phyloP scores from a whole-genome alignment of 2,888 invertebrate genomes.

The Eustalomyia histrio region DNA sequence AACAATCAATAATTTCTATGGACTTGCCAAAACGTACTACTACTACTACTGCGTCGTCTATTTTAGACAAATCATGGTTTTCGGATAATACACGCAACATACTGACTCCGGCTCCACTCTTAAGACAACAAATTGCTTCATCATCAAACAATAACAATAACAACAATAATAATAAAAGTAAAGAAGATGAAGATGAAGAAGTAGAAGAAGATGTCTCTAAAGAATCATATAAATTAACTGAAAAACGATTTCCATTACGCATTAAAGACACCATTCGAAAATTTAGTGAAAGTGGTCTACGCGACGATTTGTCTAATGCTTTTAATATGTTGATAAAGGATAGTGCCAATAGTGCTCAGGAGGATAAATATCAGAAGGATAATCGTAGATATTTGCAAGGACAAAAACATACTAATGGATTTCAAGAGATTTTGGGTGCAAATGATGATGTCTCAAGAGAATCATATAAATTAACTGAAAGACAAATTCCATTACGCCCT shows the following conservation, averaged over 20 bases:
- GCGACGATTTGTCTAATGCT: neutral
- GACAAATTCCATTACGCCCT: neutral
- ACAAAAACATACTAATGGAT: neutral
- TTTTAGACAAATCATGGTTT: slow-evolving; percentile 65
- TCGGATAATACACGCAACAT: slow-evolving; percentile 50
- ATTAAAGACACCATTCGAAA: neutral
- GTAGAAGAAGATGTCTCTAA: neutral
- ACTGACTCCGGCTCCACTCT: slow-evolving; percentile 66
- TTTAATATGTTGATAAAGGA: neutral
- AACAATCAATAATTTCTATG: neutral
- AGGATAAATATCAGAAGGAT: neutral
- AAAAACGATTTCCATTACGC: neutral
- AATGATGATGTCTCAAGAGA: neutral
- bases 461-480: neutral
- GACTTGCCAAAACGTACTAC: slow-evolving; percentile 12
- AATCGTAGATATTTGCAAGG: neutral
- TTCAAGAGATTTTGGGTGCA: neutral
- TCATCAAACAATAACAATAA: neutral
- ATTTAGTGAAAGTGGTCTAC: neutral
- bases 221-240: neutral
- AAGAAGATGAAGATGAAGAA: too few species aligned
- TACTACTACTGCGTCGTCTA: neutral
- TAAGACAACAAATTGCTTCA: slow-evolving; percentile 34
- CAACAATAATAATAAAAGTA: neutral
- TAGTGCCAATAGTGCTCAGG: neutral